Base-by-base conservation (phyloP, 2,113 vertebrate genomes). In the Sapayoa aenigma region DNA sequence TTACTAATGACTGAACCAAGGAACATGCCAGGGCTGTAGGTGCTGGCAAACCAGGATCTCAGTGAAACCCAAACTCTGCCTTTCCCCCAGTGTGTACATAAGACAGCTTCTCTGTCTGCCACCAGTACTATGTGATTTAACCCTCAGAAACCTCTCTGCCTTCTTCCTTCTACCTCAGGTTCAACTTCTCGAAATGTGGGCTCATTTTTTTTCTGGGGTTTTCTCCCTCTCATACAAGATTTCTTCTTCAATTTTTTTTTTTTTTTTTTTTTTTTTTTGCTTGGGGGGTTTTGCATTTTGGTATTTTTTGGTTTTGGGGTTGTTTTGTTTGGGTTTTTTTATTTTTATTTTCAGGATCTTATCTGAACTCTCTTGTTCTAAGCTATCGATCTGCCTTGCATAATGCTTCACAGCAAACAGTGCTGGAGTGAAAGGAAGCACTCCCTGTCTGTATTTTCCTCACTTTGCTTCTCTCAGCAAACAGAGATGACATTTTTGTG, bases 401-500 rank as follows among this genome's bases (percentile, higher is more conserved):
- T 76, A 82, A 92, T 71, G 80, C 84, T 92, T 87, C 1, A 0
- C 74, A 90, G 72, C 92, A 97, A 97, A 97, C 76, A 96, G 50
- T 9, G 41, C 87, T 88, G 81, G 84, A 91, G 89, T 91, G 60
- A 95, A 92, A 53, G 39, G 55, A 94, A 94, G 59, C 31, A 69
- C 69, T 77, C 44, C 42, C 37, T 2, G 1, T 83, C 81, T 89
- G 63, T 75, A 25, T 93, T 94, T 93, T 66, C 84, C 90, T 96
- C 55, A 46, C 73, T 90, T 68, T 1, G 15, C 68, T 75, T 62
- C 66, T 90, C 90, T 90, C 84, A 55, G 90, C 92, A 98, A 97
- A 97, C 93, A 97, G 75, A 85, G 62, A 58, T 87, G 91, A 92
- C 94, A 95, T 96, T 96, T 97, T 96, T 94, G 79, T 77, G 59